A percentile compares a stretch with the other conserved stretches of the same genome.
Conservation (phyloP, 2,888 invertebrate genomes). For the Caenorhabditis afra region DNA sequence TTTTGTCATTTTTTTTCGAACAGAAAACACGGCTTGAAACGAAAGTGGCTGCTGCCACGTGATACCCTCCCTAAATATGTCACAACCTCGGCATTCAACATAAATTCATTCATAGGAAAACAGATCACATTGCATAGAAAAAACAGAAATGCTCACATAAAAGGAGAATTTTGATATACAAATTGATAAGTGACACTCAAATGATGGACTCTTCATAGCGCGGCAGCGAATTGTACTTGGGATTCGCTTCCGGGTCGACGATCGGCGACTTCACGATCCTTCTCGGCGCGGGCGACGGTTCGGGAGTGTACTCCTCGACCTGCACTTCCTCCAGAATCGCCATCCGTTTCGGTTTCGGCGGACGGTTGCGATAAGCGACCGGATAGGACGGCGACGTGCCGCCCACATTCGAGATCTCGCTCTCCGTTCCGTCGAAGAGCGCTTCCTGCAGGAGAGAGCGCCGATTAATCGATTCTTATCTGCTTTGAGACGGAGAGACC, state of each 20-base stretch:
- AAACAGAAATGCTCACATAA: neutral
- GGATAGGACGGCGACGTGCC: conserved; percentile 55
- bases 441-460: conserved; percentile 31
- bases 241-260: conserved; percentile 20
- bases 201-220: conserved; percentile 47
- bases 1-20: no score
- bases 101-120: no score
- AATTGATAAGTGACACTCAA: conserved; percentile 1
- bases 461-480: neutral
- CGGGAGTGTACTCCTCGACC: conserved; percentile 53
- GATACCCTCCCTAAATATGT: no score
- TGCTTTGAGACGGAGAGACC: conserved; percentile 21
- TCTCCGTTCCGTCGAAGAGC: conserved; percentile 46
- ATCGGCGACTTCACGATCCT: conserved; percentile 31
- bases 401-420: conserved; percentile 59
- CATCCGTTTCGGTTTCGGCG: conserved; percentile 49
- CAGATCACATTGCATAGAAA: no score
- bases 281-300: conserved; percentile 58
- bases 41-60: no score
- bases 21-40: no score
- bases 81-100: no score
- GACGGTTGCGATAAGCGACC: conserved; percentile 50
- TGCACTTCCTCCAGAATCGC: conserved; percentile 49
- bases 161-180: conserved; percentile 13
- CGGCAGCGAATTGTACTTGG: conserved; percentile 10